Evolutionary conservation across 2,113 vertebrate genomes (phyloP).

Genomic region (Festucalex cinctus): DNA sequence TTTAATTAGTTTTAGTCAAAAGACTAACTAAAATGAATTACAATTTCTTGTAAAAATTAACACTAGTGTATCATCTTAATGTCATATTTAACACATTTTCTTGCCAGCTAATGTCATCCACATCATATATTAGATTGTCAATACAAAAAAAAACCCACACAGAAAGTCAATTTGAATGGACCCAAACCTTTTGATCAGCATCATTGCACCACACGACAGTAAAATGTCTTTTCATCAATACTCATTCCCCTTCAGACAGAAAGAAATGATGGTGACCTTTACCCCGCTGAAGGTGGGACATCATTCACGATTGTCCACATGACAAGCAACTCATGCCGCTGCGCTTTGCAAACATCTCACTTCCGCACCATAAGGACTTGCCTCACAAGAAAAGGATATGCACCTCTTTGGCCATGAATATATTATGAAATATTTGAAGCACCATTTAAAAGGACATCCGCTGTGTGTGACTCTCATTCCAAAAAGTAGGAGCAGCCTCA

Average conservation of each 20-base stretch:
- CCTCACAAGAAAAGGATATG: background rate
- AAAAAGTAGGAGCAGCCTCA: background rate
- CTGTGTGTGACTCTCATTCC: background rate
- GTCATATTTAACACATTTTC: background rate
- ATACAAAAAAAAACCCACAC: background rate
- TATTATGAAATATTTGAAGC: background rate
- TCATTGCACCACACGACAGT: background rate
- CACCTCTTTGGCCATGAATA: background rate
- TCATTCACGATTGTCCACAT: conserved; percentile 36
- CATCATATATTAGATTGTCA: background rate
- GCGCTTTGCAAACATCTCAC: conserved; percentile 15
- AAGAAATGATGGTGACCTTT: conserved; percentile 40
- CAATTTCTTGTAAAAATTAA: too few relatives aligned
- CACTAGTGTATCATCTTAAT: too few relatives aligned
- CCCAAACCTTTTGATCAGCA: background rate
- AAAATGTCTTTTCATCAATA: conserved; percentile 31
- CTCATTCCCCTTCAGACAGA: conserved; percentile 27
- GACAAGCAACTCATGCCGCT: conserved; percentile 13
- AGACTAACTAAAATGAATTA: too few relatives aligned
- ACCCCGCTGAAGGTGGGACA: conserved; percentile 23
- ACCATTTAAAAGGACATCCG: background rate
- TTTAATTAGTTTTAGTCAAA: too few relatives aligned
- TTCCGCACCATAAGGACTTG: background rate
- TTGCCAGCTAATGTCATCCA: background rate
- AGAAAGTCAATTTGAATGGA: background rate